These are phyloP conservation scores for Patella ulyssiponensis DNA, from an alignment of 2,888 invertebrate genomes.

Conservation along the genomic window DNA sequence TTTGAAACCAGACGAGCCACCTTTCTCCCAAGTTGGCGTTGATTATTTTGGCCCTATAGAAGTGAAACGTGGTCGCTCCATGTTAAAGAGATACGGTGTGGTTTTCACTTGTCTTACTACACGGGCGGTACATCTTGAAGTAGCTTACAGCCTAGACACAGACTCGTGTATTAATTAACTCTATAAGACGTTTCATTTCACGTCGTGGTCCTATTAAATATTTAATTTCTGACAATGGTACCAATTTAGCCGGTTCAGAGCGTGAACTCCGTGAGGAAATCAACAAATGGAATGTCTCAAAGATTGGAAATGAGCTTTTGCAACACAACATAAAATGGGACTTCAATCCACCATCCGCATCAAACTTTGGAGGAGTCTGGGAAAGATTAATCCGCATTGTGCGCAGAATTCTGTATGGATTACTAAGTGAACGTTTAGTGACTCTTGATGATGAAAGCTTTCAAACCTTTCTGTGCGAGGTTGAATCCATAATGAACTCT, in stretches of 20 bases:
- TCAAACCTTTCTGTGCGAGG: constrained; percentile 34
- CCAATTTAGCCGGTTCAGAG: constrained; percentile 36
- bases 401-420: constrained; percentile 25
- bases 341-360: constrained; percentile 41
- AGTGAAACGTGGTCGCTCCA: constrained; percentile 27
- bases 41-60: constrained; percentile 33
- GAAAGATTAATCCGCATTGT: constrained; percentile 37
- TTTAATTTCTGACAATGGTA: constrained; percentile 33
- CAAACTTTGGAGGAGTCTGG: too few relatives aligned
- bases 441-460: constrained; percentile 37
- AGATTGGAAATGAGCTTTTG: constrained; percentile 26
- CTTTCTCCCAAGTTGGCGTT: constrained; percentile 28
- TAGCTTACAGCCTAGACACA: constrained; percentile 27
- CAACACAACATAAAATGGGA: constrained; percentile 33
- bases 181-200: constrained; percentile 30
- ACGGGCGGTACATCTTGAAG: constrained; percentile 35
- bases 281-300: constrained; percentile 26
- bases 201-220: constrained; percentile 23
- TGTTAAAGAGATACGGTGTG: constrained; percentile 35
- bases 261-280: constrained; percentile 33
- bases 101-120: constrained; percentile 34
- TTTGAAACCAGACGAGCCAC: constrained; percentile 7
- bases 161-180: constrained; percentile 29
- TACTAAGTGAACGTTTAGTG: constrained; percentile 24
- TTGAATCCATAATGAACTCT: constrained; percentile 36